Conservation (phyloP, 2,113 vertebrate species). For the Amia ocellicauda region DNA sequence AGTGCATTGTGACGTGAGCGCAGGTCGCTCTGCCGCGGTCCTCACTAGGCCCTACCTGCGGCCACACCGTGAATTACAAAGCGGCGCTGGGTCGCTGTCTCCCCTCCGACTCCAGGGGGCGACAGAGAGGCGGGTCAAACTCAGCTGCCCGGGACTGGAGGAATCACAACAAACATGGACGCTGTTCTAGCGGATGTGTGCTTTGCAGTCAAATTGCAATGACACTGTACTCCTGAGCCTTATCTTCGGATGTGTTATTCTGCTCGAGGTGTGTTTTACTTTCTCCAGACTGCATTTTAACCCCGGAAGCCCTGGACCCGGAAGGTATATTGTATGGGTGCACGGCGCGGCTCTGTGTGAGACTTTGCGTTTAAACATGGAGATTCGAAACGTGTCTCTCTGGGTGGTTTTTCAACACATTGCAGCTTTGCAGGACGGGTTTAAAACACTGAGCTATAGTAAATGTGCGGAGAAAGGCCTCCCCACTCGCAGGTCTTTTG, state of each 20-base stretch:
- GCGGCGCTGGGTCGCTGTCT: neutral
- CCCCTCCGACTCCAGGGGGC: constrained; percentile 18
- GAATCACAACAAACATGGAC: constrained; percentile 19
- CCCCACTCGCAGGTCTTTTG: constrained; percentile 14
- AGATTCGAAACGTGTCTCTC: constrained; percentile 23
- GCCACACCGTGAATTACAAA: constrained; percentile 10
- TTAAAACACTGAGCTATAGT: constrained; percentile 25
- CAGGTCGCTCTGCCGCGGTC: neutral
- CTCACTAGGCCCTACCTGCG: constrained; percentile 23
- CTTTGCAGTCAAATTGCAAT: neutral
- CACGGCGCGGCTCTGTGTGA: neutral
- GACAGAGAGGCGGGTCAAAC: constrained; percentile 15
- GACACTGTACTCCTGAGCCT: no score
- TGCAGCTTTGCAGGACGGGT: neutral
- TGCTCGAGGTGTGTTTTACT: neutral
- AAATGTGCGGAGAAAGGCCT: neutral
- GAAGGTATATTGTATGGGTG: neutral
- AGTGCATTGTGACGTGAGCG: no score
- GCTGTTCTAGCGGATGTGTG: neutral
- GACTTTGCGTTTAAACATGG: neutral
- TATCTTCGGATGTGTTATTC: neutral
- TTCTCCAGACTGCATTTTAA: neutral
- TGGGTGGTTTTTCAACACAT: neutral
- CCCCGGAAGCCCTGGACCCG: no score
- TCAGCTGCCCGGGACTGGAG: neutral